Conservation (phyloP, 1,140 invertebrate species). For the Panagrolaimus sp. region DNA sequence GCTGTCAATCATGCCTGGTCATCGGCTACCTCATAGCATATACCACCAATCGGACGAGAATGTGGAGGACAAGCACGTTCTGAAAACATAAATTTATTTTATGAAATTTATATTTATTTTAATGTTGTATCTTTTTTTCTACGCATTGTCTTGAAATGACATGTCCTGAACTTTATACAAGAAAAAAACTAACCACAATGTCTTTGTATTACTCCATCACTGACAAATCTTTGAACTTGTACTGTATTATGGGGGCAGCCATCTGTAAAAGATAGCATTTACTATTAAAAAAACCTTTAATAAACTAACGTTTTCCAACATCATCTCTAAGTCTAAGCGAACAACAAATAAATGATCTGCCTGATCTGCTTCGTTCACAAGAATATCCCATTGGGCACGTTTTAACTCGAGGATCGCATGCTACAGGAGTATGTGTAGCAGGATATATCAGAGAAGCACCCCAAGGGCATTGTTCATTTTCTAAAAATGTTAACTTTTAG, state of each 20-base stretch:
- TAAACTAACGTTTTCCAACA: neutral
- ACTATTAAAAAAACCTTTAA: neutral
- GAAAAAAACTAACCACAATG: neutral
- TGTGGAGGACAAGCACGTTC: slow-evolving; percentile 8
- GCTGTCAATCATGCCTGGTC: slow-evolving; percentile 6
- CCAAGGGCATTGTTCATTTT: slow-evolving; percentile 45
- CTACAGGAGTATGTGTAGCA: slow-evolving; percentile 53
- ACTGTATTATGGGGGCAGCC: slow-evolving; percentile 45
- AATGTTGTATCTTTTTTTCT: too few species aligned
- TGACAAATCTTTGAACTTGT: slow-evolving; percentile 50
- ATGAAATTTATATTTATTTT: too few species aligned
- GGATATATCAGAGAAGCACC: slow-evolving; percentile 51
- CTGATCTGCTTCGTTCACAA: slow-evolving; percentile 36
- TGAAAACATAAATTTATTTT: neutral
- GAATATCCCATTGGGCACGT: slow-evolving; percentile 41
- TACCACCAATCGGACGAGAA: slow-evolving; percentile 1
- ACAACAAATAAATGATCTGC: slow-evolving; percentile 46
- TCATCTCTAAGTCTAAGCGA: slow-evolving; percentile 23
- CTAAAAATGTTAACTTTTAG: slow-evolving; percentile 11
- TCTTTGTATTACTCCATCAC: slow-evolving; percentile 17
- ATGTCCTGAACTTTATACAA: too few species aligned
- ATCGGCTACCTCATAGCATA: slow-evolving; percentile 7
- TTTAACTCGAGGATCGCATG: slow-evolving; percentile 25
- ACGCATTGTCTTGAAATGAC: too few species aligned
- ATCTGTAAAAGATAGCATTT: slow-evolving; percentile 17